Evolutionary conservation across 2,797 vertebrate genomes (phyloP), one percentile per base, ranked within the genome.

Genomic region (Florisuga fusca): DNA sequence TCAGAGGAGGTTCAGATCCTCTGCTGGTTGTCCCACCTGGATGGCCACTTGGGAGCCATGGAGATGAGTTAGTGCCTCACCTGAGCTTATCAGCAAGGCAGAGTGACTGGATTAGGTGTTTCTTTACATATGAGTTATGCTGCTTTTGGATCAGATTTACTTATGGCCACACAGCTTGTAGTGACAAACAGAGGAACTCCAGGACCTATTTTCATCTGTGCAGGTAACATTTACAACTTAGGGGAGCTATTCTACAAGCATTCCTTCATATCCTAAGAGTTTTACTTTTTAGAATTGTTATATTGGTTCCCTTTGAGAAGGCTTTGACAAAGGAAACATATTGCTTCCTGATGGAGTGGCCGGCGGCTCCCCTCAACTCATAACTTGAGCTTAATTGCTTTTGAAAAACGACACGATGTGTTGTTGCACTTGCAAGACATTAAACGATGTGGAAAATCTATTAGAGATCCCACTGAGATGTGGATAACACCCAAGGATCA

Each of bases 361-460:
- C 85, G 74, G 38, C 13, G 3, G 20, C 48, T 90, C 64, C 53
- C 79, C 72, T 69, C 78, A 88, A 81, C 84, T 95, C 80, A 55
- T 72, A 76, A 75, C 48, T 82, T 77, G 45, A 84, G 77, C 87
- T 91, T 96, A 89, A 93, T 87, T 80, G 75, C 86, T 96, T 94
- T 78, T 93, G 87, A 94, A 93, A 96, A 97, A 94, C 53, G 86
- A 63, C 64, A 88, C 73, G 69, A 63, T 11, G 1, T 73, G 55
- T 34, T 66, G 15, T 61, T 68, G 9, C 43, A 54, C 92, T 90
- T 79, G 16, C n/a, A 79, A 87, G 89, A 82, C 21, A 34, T 29
- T 90, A 91, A 87, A 92, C 87, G 90, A 71, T 69, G 82, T 78
- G 93, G 95, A 96, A 97, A 96, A 96, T 93, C 88, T 82, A 95